Base-by-base conservation (phyloP, 2,888 invertebrate genomes). In the Spisula subtruncata region DNA sequence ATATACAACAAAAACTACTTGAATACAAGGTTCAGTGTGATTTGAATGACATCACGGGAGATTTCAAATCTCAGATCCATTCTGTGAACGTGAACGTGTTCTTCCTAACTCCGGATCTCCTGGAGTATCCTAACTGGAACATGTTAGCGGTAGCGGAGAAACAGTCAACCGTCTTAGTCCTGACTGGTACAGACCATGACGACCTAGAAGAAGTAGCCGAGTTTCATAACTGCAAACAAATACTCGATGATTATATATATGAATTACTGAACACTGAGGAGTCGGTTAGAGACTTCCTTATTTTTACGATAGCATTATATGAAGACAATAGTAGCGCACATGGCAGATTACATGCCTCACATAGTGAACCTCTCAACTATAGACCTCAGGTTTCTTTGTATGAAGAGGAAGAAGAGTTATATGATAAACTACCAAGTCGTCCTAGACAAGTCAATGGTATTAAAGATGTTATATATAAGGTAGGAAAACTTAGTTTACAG, bases 71-170 rank as follows among this genome's bases (percentile, higher is more conserved):
- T 25, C 79, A 83, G 10, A 51, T 82, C 10, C 56, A 60, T 35
- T 88, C 88, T 25, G 54, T 82, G 18, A 83, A 83, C n/a, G 81
- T 92, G 20, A 92, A 92, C 83, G 83, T 90, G 20, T 86, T 92
- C 66, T 84, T 92, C 18, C 41, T 92, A n/a, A 88, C 90, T 32
- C 92, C 92, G 16, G 90, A 92, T 46, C 91, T 92, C 79, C 75
- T 92, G 20, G 89, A 90, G 0, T 35, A 83, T 6, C 32, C 84
- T n/a, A 32, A 86, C 75, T 91, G 90, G 89, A 60, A 29, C 16
- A 16, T 87, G 25, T 25, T 90, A 20, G 83, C 79, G 0, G 71
- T 79, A 12, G 18, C 82, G 6, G 79, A 90, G 60, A 88, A 81
- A 6, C 84, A 85, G 25, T 79, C 79, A 14, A 83, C 87, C 20